Evolutionary conservation across 2,113 vertebrate genomes (phyloP).

Genomic region (Cyanocitta stelleri): DNA sequence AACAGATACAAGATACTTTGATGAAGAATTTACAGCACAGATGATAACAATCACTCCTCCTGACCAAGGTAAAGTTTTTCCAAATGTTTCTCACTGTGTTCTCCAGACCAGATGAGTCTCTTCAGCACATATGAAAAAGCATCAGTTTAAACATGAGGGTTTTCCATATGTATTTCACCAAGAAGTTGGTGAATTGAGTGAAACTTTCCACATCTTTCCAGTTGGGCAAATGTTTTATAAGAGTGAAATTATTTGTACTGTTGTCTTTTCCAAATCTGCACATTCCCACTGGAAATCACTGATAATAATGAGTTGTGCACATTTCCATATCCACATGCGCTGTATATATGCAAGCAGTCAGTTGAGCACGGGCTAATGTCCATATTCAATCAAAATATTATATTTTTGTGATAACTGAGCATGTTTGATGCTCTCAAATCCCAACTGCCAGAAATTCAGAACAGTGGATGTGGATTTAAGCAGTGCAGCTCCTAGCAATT

Average conservation of each 20-base stretch:
- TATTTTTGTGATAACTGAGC: background rate
- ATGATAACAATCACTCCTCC: constrained; percentile 97
- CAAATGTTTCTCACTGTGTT: background rate
- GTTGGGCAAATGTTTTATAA: background rate
- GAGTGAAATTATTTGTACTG: background rate
- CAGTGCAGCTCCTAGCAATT: background rate
- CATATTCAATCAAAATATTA: background rate
- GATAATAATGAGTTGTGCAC: background rate
- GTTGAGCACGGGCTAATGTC: background rate
- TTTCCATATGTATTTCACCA: background rate
- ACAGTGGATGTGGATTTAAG: background rate
- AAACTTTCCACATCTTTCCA: background rate
- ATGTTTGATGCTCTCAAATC: background rate
- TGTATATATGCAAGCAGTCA: background rate
- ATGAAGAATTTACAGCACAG: constrained; percentile 94
- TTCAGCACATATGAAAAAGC: background rate
- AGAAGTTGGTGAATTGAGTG: background rate
- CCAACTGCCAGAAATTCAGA: background rate
- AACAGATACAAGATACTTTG: constrained; percentile 92
- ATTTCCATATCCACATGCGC: background rate
- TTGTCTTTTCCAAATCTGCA: background rate
- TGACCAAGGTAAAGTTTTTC: constrained; percentile 85
- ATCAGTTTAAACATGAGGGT: background rate
- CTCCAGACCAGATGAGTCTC: background rate
- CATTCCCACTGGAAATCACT: background rate